Percentiles rank a stretch among this genome's conserved stretches.
These are phyloP conservation scores for Alethe diademata DNA, from an alignment of 2,113 vertebrate species.

Conservation along the genomic window DNA sequence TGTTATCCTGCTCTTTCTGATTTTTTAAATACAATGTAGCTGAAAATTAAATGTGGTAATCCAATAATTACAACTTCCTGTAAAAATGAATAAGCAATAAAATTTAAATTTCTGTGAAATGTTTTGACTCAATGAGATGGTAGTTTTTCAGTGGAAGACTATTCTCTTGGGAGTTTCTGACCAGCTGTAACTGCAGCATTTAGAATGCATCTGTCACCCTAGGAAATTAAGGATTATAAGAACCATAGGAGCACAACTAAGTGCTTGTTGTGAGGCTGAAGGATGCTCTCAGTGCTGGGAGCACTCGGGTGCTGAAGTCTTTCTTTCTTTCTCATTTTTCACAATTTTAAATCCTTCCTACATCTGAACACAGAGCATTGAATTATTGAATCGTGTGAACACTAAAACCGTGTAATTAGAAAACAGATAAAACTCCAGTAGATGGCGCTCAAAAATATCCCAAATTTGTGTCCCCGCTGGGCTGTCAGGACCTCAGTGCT, in stretches of 20 bases:
- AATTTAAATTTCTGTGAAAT: not conserved
- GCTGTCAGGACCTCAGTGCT: accelerated
- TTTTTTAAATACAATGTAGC: not conserved
- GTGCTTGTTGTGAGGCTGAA: not conserved
- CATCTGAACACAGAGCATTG: not conserved
- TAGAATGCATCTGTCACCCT: not conserved
- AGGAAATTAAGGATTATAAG: not conserved
- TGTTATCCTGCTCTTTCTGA: not conserved
- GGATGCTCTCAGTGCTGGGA: not conserved
- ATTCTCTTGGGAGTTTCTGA: not conserved
- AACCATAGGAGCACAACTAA: not conserved
- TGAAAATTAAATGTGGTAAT: not conserved
- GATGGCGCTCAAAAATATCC: constrained; percentile 59
- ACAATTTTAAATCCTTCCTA: not conserved
- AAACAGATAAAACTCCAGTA: not conserved
- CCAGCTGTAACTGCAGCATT: not conserved
- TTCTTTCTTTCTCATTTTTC: not conserved
- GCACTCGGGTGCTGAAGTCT: not conserved
- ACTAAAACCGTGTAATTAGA: not conserved
- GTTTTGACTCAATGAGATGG: not conserved
- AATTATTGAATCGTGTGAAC: not conserved
- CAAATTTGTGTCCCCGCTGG: not conserved
- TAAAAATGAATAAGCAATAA: not conserved
- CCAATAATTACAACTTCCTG: not conserved
- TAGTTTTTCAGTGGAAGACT: not conserved